Base-by-base conservation (phyloP, 1,140 invertebrate species). In the Caenorhabditis tropicalis region DNA sequence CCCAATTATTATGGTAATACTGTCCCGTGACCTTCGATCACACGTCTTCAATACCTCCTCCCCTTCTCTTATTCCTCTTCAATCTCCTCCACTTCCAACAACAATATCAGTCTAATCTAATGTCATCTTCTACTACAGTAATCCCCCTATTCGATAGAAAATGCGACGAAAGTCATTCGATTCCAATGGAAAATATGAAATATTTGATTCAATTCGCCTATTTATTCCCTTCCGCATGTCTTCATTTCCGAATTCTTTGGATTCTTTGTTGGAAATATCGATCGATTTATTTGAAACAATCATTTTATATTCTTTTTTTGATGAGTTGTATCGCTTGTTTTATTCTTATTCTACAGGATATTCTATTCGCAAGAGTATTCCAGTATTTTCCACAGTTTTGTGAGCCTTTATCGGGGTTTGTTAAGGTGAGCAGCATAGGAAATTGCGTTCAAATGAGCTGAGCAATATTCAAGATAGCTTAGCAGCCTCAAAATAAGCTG, bases 371-470 rank as follows among this genome's bases (percentile, higher is more conserved):
- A 0, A 74, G 65, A n/a, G 65, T 74, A 4, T 74, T 74, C 10
- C 65, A 74, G 36, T 74, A 74, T n/a, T 33, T 74, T 31, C 27
- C 65, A 43, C 65, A 74, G 36, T 74, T 74, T 46, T 74, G 65
- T 31, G 65, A 74, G 15, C 19, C 33, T n/a, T 6, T 74, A 0
- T 46, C 65, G 5, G 36, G 43, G 5, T 74, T 74, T 24, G 65
- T 74, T 0, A 43, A 74, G 36, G 65, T 74, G 21, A 27, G 24
- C 12, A n/a, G n/a, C n/a, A n/a, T n/a, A n/a, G n/a, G n/a, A n/a
- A n/a, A n/a, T n/a, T n/a, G n/a, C n/a, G n/a, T n/a, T n/a, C n/a
- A n/a, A n/a, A n/a, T n/a, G n/a, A n/a, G n/a, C n/a, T n/a, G n/a
- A n/a, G n/a, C n/a, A n/a, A n/a, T n/a, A n/a, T n/a, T n/a, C n/a